These are phyloP conservation scores for Ancistrus triradiatus DNA, from an alignment of 2,113 vertebrate species.

Conservation along the genomic window DNA sequence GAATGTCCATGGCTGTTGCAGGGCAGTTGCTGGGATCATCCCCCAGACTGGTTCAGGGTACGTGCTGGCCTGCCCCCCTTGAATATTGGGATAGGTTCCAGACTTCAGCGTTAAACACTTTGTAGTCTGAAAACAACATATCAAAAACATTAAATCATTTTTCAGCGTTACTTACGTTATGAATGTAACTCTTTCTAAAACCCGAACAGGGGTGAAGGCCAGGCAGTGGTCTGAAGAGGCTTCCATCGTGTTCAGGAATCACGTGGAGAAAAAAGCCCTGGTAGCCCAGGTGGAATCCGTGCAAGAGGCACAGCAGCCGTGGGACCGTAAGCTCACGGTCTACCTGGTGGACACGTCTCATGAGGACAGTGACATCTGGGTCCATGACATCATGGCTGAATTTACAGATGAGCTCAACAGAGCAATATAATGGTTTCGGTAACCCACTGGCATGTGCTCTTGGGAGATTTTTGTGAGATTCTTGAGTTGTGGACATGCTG, in stretches of 20 bases:
- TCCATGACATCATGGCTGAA: constrained; percentile 93
- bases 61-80: no score
- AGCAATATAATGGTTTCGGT: constrained; percentile 46
- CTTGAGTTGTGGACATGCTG: neutral
- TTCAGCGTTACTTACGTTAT: no score
- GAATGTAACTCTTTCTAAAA: neutral
- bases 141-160: no score
- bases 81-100: no score
- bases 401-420: constrained; percentile 71
- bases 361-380: constrained; percentile 88
- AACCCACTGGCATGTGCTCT: no score
- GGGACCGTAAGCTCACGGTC: constrained; percentile 84
- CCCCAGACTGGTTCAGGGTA: no score
- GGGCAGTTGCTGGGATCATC: no score
- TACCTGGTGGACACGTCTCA: constrained; percentile 91
- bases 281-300: constrained; percentile 85
- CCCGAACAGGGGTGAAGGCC: constrained; percentile 75
- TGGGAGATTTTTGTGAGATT: no score
- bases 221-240: constrained; percentile 93
- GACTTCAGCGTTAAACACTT: no score
- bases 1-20: no score
- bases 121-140: no score
- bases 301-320: constrained; percentile 74
- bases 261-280: constrained; percentile 92
- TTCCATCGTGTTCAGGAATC: constrained; percentile 92